Base-by-base conservation (phyloP, 2,797 vertebrate genomes). In the Malurus splendens region DNA sequence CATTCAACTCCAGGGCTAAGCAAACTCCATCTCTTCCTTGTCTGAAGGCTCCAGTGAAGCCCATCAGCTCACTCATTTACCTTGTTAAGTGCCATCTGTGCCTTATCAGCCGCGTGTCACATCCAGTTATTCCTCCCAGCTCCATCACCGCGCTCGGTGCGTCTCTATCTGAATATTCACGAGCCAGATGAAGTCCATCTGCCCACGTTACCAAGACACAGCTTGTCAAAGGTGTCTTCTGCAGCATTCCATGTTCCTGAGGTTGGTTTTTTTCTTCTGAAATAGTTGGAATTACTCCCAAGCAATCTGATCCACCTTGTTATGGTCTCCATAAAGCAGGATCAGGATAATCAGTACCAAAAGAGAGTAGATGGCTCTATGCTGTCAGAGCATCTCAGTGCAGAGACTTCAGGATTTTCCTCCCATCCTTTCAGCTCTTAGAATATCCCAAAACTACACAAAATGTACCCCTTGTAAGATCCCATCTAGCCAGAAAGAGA, bases 31-130 rank as follows among this genome's bases (percentile, higher is more conserved):
- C 72, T 80, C 79, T 62, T 48, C 51, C 41, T 77, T 68, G 59
- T 64, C 78, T 84, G 83, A 90, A 92, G 90, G 78, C 88, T 87
- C 83, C 86, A 82, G 50, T 71, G 92, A 92, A 93, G 78, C 92
- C 86, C 88, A 87, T 89, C 89, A 92, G 38, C 76, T 85, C 86
- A n/a, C 79, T 94, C 81, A 93, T 91, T 93, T 95, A 72, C 94
- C 88, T 88, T 92, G 91, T 90, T 93, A 94, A 91, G 56, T 33
- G 87, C 93, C 93, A 95, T 87, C 94, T 93, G 92, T 91, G 89
- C 20, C 0, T 87, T 89, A 92, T 91, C 94, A 94, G 50, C 59
- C 1, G 1, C 0, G 14, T 86, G 92, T 93, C 94, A 92, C 79
- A 91, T 95, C 82, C 76, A 91, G 70, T 95, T 94, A 93, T 79